Evolutionary conservation across 1,140 invertebrate genomes (phyloP).

Genomic region (Drosophila setifemur): DNA sequence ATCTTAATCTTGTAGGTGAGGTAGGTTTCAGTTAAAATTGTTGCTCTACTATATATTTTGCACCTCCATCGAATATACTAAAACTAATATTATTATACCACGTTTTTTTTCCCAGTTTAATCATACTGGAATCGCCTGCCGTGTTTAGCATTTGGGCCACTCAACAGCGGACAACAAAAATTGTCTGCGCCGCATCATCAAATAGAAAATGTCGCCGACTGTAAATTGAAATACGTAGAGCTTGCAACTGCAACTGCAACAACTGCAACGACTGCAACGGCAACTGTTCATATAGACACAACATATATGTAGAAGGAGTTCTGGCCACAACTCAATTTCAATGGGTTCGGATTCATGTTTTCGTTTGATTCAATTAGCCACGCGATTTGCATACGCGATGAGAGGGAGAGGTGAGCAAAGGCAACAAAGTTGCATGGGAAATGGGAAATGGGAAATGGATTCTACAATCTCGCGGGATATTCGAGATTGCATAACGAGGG

Average conservation of each 20-base stretch:
- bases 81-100: no score
- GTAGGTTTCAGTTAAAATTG: no score
- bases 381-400: conserved; percentile 29
- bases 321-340: conserved; percentile 16
- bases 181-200: conserved; percentile 27
- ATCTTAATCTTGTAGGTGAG: no score
- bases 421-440: conserved; percentile 27
- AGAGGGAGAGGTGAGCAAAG: conserved; percentile 19
- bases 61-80: no score
- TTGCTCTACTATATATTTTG: no score
- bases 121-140: conserved; percentile 4
- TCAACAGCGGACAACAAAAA: conserved; percentile 12
- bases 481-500: no score
- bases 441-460: no score
- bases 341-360: conserved; percentile 24
- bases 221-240: conserved; percentile 29
- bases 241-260: not conserved
- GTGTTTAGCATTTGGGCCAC: conserved; percentile 39
- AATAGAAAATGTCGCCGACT: conserved; percentile 10
- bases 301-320: conserved; percentile 12
- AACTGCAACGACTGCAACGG: no score
- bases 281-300: not conserved
- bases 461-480: no score
- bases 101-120: not conserved
- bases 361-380: conserved; percentile 29